A percentile compares a stretch with the other conserved stretches of the same genome.
Evolutionary conservation across 1,140 invertebrate genomes (phyloP).

Genomic region (Saccostrea cuccullata): DNA sequence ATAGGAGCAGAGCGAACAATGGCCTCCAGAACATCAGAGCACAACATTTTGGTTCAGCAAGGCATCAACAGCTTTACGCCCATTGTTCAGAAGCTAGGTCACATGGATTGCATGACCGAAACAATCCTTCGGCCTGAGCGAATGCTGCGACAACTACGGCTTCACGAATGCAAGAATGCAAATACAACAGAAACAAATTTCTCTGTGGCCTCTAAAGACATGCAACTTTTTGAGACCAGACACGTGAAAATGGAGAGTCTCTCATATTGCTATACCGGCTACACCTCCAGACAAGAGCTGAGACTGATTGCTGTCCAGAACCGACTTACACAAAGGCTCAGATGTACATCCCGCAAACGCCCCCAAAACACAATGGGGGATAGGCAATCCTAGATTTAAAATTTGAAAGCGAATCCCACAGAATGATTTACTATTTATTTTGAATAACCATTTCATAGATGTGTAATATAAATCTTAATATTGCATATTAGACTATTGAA

Average conservation of each 20-base stretch:
- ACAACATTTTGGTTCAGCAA: constrained; percentile 24
- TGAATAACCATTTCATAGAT: no score
- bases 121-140: constrained; percentile 30
- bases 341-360: constrained; percentile 45
- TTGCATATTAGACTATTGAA: no score
- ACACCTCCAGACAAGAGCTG: background rate
- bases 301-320: background rate
- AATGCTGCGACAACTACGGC: constrained; percentile 37
- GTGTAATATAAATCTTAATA: no score
- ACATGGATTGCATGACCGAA: constrained; percentile 49
- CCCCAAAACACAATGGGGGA: constrained; percentile 50
- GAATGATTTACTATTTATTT: no score
- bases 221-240: constrained; percentile 39
- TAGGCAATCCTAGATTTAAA: background rate
- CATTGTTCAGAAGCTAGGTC: constrained; percentile 39
- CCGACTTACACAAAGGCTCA: constrained; percentile 33
- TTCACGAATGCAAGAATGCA: background rate
- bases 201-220: constrained; percentile 50
- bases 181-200: background rate
- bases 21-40: background rate
- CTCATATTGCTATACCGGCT: background rate
- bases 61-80: constrained; percentile 32
- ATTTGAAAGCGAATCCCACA: background rate
- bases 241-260: background rate
- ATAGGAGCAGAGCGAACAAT: no score